These are phyloP conservation scores for Anarhynchus alexandrinus DNA, from an alignment of 2,113 vertebrate genomes.

Conservation along the genomic window DNA sequence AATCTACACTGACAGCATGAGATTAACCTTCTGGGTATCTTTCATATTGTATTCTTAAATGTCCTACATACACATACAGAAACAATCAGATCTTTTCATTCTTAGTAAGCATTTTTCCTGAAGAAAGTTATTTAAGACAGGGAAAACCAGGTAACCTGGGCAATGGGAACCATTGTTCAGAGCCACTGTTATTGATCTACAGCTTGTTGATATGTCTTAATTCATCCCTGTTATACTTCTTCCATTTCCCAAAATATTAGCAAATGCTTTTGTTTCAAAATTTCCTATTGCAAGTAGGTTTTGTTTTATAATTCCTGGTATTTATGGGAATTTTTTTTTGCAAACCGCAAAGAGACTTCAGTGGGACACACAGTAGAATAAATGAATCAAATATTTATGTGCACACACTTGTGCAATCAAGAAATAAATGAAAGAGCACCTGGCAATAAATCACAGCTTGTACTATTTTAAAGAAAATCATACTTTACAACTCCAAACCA, in stretches of 20 bases:
- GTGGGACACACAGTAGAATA: not conserved
- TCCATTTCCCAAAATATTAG: not conserved
- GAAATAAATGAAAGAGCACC: not conserved
- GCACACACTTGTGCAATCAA: not conserved
- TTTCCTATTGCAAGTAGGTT: not conserved
- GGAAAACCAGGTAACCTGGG: not conserved
- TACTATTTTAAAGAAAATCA: not conserved
- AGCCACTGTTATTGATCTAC: not conserved
- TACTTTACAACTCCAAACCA: not conserved
- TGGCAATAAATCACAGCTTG: not conserved
- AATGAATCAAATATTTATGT: not conserved
- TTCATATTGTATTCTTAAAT: not conserved
- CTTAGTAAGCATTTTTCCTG: not conserved
- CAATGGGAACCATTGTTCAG: not conserved
- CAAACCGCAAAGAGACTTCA: not conserved
- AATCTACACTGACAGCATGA: not conserved
- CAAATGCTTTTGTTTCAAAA: not conserved
- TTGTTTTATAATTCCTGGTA: not conserved
- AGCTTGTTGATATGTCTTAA: not conserved
- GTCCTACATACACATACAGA: not conserved
- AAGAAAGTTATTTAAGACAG: not conserved
- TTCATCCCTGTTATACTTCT: not conserved
- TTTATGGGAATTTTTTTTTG: not conserved
- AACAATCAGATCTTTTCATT: not conserved
- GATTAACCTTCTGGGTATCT: not conserved